These are phyloP conservation scores for Megaleporinus macrocephalus DNA, from an alignment of 2,113 vertebrate species.

Conservation along the genomic window DNA sequence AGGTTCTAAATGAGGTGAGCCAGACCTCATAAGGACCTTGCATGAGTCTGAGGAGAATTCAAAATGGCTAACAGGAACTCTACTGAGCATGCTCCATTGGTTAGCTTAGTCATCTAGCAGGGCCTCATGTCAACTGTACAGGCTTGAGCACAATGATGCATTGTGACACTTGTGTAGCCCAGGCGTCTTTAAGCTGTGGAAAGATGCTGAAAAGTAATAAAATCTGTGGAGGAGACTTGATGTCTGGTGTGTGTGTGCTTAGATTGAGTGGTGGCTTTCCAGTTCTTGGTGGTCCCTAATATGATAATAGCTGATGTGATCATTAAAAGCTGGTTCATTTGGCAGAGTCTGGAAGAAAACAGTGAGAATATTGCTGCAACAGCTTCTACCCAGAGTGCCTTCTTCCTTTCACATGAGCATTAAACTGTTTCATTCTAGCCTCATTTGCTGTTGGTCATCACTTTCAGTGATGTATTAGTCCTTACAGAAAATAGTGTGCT, in stretches of 20 bases:
- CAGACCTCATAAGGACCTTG: slow-evolving; percentile 15
- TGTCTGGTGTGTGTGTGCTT: background rate
- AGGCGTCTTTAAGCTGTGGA: background rate
- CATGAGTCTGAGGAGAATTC: slow-evolving; percentile 50
- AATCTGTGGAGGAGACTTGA: too few relatives aligned
- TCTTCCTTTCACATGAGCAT: background rate
- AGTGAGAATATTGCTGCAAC: background rate
- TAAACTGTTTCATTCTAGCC: background rate
- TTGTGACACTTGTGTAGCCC: background rate
- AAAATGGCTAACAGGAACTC: slow-evolving; percentile 76
- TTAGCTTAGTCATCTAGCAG: slow-evolving; percentile 20
- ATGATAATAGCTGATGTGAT: background rate
- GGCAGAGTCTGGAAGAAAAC: background rate
- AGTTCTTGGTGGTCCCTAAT: background rate
- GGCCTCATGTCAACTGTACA: slow-evolving; percentile 11
- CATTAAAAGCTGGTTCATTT: background rate
- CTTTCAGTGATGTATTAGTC: background rate
- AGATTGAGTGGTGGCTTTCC: background rate
- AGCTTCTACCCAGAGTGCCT: background rate
- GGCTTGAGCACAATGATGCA: background rate
- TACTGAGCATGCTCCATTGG: slow-evolving; percentile 77
- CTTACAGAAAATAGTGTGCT: background rate
- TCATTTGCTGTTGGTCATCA: background rate
- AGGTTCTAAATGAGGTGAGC: background rate
- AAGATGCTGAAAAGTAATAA: background rate